Percentiles rank a stretch among this genome's conserved stretches.
Conservation (phyloP, 1,140 invertebrate species). For the Thaumetopoea pityocampa region DNA sequence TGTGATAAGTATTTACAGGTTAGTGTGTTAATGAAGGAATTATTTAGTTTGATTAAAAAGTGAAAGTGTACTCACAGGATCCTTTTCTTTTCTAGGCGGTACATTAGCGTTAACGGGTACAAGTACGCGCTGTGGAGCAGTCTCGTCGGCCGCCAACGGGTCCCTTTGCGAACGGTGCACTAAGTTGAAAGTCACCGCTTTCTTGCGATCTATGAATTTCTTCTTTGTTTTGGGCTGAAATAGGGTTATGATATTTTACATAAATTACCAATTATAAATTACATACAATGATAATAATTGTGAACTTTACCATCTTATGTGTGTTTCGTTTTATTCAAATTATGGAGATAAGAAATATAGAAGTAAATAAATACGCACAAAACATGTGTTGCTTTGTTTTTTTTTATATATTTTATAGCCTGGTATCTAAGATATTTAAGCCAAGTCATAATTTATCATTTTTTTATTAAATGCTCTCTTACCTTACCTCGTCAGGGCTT, state of each 20-base stretch:
- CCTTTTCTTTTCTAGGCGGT: slow-evolving; percentile 49
- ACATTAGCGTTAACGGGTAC: slow-evolving; percentile 76
- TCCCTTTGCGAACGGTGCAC: slow-evolving; percentile 95
- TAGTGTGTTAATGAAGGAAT: too few species aligned
- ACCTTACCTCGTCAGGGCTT: too few species aligned
- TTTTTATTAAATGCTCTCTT: too few species aligned
- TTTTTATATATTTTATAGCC: too few species aligned
- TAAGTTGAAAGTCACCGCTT: slow-evolving; percentile 92
- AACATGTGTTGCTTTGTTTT: slow-evolving; percentile 65
- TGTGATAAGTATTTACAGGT: too few species aligned
- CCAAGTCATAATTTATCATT: too few species aligned
- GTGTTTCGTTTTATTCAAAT: neutral
- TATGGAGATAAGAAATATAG: neutral
- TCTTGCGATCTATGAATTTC: slow-evolving; percentile 95
- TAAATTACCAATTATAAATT: neutral
- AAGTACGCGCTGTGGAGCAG: slow-evolving; percentile 90
- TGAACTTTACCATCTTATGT: slow-evolving; percentile 39
- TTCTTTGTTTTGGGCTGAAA: slow-evolving; percentile 85
- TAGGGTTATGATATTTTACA: slow-evolving; percentile 15
- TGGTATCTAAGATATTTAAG: too few species aligned
- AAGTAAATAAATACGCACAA: slow-evolving; percentile 25
- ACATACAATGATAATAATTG: neutral
- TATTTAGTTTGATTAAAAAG: neutral
- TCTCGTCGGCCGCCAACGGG: slow-evolving; percentile 92
- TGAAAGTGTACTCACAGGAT: slow-evolving; percentile 40